Base-by-base conservation (phyloP, 2,888 invertebrate genomes). In the Drosophila mimica region DNA sequence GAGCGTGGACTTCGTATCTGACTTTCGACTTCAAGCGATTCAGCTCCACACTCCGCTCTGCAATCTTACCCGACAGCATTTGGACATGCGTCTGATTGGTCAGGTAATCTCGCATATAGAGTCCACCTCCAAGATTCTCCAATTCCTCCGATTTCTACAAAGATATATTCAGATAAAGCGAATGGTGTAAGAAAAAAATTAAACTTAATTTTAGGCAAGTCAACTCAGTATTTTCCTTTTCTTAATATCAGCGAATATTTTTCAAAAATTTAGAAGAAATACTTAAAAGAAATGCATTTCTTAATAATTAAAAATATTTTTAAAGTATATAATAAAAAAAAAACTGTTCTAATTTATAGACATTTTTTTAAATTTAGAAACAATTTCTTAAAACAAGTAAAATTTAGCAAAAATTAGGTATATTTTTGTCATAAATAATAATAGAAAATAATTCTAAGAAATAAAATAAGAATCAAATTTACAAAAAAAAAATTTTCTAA, bases 11-110 rank as follows among this genome's bases (percentile, higher is more conserved):
- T 13, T 70, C 64, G 7, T 17, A 53, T 8, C 51, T 48, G 11
- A 68, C 20, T 9, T 30, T 59, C 8, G 20, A 3, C 0, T 58
- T 57, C 3, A 82, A 9, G 0, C 76, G 82, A 8, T 30, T 34
- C 8, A 87, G 51, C 0, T 87, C 85, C 0, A 0, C 4, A 31
- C 59, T 46, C 20, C 51, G 74, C 0, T 86, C 81, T 79, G 34
- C 6, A 25, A 87, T 70, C 49, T 84, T 84, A 0, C 5, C 1
- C 1, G 0, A 0, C 1, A 84, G 30, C 1, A 33, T 0, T 5
- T 63, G 20, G 0, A 38, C 48, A 0, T 64, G 53, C 1, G 34
- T 20, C 20, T 71, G 69, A 2, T 57, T 53, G 6, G 57, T 0
- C 0, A 81, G 13, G 67, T 73, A 84, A 0, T 82, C 81, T 0